phyloP scores from a whole-genome alignment of 2,797 vertebrate genomes.

The Percopsis omiscomaycus region DNA sequence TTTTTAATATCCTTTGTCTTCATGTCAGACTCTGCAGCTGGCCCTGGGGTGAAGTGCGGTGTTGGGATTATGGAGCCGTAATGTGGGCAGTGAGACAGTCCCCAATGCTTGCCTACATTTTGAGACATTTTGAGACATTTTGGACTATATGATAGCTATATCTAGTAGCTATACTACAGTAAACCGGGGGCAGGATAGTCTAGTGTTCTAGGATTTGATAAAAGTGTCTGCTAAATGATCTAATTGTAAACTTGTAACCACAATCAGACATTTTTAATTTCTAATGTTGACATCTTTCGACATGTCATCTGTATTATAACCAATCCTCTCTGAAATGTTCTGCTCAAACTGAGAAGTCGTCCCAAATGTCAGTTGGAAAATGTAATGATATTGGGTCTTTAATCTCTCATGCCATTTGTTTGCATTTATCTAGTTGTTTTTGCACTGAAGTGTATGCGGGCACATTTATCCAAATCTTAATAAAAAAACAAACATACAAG shows the following conservation, averaged over 20 bases:
- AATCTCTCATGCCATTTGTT: too few relatives aligned
- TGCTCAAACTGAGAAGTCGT: too few relatives aligned
- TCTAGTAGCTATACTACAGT: not conserved
- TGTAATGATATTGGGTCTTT: not conserved
- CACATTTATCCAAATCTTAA: slow-evolving; percentile 26
- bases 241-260: too few relatives aligned
- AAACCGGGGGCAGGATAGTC: not conserved
- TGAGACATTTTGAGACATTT: not conserved
- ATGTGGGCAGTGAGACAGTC: not conserved
- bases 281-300: too few relatives aligned
- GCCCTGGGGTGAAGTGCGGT: not conserved
- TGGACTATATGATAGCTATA: too few relatives aligned
- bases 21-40: not conserved
- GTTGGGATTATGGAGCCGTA: not conserved
- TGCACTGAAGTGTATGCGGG: slow-evolving; percentile 11
- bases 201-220: too few relatives aligned
- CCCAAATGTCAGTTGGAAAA: not conserved
- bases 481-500: slow-evolving; percentile 23
- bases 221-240: too few relatives aligned
- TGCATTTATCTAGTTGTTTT: too few relatives aligned
- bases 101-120: not conserved
- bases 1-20: slow-evolving; percentile 2
- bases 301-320: too few relatives aligned
- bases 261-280: too few relatives aligned
- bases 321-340: too few relatives aligned